Evolutionary conservation across 2,888 invertebrate species (phyloP), one percentile per base, ranked within the genome.

Genomic region (Megastigmus dorsalis): DNA sequence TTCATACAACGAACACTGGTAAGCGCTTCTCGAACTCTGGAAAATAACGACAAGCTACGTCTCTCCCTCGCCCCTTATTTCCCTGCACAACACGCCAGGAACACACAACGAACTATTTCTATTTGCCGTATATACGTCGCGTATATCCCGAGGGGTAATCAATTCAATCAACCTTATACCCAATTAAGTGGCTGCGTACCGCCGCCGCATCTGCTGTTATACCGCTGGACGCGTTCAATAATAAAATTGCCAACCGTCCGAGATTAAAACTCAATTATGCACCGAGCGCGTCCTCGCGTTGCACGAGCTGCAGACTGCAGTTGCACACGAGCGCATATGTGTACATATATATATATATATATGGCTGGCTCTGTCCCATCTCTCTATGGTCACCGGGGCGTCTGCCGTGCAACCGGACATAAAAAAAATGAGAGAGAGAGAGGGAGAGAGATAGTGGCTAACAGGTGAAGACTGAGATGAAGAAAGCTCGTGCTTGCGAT

Each of bases 231-330:
- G n/a, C n/a, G 36, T 43, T 69, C 69, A 43, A 70, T 62, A 72
- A 72, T 66, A 65, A 72, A 65, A 66, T 57, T 57, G 36, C 55
- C 48, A 41, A 48, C 20, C 73, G 33, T 66, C 30, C 48, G 55
- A 66, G 62, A 74, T 74, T 68, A 74, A 74, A 74, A 74, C 62
- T 74, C 68, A 73, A 73, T 73, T 74, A 63, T 62, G 54, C 54
- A 54, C 60, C 67, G n/a, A n/a, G n/a, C n/a, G n/a, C 62, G 62
- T 30, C 55, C 41, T 28, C 23, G 36, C 26, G n/a, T n/a, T 1
- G 18, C 45, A 6, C 50, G 23, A 48, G 23, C 36, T n/a, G 50
- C 55, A 38, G 13, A 15, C 65, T 20, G 3, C 48, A 1, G n/a
- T n/a, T 33, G 15, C 26, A 9, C 59, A 1, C 41, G 15, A 23